Base-by-base conservation (phyloP, 2,888 invertebrate species). In the Cephus pygmeus region DNA sequence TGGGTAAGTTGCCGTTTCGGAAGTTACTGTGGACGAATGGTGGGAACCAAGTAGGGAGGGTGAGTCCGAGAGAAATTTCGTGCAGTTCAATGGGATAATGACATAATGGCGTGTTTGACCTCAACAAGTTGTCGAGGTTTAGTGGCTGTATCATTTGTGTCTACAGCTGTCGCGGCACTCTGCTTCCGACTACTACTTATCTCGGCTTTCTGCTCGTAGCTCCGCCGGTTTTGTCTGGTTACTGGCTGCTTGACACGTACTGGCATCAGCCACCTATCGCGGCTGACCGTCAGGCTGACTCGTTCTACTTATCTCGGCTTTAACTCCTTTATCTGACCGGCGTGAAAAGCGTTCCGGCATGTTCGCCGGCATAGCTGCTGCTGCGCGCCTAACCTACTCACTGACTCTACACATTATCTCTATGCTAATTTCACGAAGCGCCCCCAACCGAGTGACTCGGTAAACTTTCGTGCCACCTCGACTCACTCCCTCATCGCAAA, bases 351-450 rank as follows among this genome's bases (percentile, higher is more conserved):
- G 80, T 85, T 85, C 87, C 83, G 80, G 79, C 79, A 73, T 84
- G 79, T 81, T 79, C 71, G 31, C 30, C n/a, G 30, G 34, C 34
- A 34, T 9, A 34, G 34, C 33, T 9, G 31, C 31, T 23, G 31
- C 33, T 34, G 78, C 40, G 73, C 36, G 68, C 73, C 73, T 76
- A 75, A 73, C 56, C 69, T 78, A 34, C 76, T 68, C 76, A 78
- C 80, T 81, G 75, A 80, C 79, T 79, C 81, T 80, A 79, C 82
- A 79, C 82, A 88, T 89, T 90, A 90, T 90, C 90, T 90, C 90
- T 88, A 86, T 85, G 87, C 87, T 89, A 88, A 90, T 90, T 88
- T 85, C 85, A 87, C 84, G 84, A 85, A 84, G 79, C 75, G 83
- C 81, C 79, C 23, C 56, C 56, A 56, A 15, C 71, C 35, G 73